Percentiles rank a stretch among this genome's conserved stretches.
These are phyloP conservation scores for Paramormyrops kingsleyae DNA, from an alignment of 2,113 vertebrate genomes.

Conservation along the genomic window DNA sequence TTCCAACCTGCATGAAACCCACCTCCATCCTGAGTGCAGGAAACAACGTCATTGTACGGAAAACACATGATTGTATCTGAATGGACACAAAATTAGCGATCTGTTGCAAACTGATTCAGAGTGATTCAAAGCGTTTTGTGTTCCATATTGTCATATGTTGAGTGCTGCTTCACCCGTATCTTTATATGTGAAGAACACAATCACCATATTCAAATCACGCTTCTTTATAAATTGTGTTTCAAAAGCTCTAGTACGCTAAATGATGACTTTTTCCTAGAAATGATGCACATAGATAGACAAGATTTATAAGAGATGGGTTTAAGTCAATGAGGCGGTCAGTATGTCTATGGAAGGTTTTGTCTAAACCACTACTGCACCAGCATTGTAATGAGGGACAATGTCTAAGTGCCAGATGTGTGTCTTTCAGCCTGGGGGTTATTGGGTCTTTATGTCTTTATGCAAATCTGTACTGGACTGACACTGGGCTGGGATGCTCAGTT, in stretches of 20 bases:
- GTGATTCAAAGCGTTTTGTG: background rate
- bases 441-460: background rate
- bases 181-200: background rate
- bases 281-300: background rate
- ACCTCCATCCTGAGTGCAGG: background rate
- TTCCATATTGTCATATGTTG: background rate
- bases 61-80: background rate
- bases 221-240: background rate
- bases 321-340: background rate
- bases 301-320: background rate
- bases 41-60: background rate
- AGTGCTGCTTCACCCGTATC: no score
- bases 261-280: background rate
- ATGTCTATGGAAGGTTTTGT: background rate
- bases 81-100: background rate
- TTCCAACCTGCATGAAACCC: background rate
- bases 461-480: background rate
- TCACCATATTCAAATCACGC: background rate
- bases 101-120: background rate
- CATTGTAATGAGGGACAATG: background rate
- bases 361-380: background rate
- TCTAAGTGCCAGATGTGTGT: background rate
- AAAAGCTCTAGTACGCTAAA: background rate
- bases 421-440: background rate
- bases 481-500: background rate